Conservation (phyloP, 2,888 invertebrate genomes). For the Geotrupes spiniger region DNA sequence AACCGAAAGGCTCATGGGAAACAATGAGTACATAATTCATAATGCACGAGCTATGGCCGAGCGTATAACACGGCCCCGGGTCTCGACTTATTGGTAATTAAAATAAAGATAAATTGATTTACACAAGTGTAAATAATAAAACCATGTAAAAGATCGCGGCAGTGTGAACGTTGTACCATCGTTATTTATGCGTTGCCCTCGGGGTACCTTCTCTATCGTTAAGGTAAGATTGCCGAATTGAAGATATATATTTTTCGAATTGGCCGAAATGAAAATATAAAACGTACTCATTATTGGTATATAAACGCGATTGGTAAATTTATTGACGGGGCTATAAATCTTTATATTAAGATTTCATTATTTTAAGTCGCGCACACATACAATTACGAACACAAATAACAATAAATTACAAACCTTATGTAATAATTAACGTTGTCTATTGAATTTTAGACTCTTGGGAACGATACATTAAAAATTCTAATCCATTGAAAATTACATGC, state of each 20-base stretch:
- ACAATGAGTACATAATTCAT: constrained; percentile 26
- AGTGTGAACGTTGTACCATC: constrained; percentile 19
- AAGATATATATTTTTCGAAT: constrained; percentile 16
- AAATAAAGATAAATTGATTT: constrained; percentile 33
- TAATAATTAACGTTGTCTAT: no score
- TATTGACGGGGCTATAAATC: no score
- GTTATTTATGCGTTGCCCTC: constrained; percentile 15
- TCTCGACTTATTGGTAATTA: constrained; percentile 30
- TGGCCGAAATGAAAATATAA: neutral
- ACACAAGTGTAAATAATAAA: constrained; percentile 26
- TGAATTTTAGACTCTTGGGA: no score
- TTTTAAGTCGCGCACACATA: no score
- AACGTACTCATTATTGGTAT: no score
- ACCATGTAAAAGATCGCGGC: constrained; percentile 23
- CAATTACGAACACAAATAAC: no score
- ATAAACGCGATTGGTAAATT: no score
- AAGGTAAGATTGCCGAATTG: constrained; percentile 12
- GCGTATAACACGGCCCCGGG: constrained; percentile 23
- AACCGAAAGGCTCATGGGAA: constrained; percentile 20
- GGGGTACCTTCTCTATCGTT: constrained; percentile 10
- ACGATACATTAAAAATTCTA: no score
- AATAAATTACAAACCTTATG: no score
- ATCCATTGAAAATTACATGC: no score
- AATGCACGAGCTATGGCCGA: constrained; percentile 25
- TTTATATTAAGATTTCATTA: no score